phyloP scores from a whole-genome alignment of 2,888 invertebrate species.

The Pollenia griseotomentosa region DNA sequence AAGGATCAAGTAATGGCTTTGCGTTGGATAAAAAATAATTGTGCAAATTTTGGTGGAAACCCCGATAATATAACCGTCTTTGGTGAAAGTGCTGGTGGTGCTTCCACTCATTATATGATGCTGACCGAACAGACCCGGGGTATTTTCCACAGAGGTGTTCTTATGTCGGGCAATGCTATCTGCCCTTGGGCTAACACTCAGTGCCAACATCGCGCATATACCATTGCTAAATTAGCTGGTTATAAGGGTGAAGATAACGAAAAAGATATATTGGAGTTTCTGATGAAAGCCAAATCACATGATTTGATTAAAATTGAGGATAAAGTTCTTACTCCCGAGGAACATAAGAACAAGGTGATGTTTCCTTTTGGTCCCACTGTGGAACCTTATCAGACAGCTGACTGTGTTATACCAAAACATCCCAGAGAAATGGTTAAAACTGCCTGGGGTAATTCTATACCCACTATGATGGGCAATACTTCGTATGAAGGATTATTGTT shows the following conservation, averaged over 20 bases:
- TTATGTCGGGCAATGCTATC: slow-evolving; percentile 81
- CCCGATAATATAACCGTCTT: slow-evolving; percentile 85
- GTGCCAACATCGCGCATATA: slow-evolving; percentile 77
- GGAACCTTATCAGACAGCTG: slow-evolving; percentile 81
- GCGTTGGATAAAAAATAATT: slow-evolving; percentile 85
- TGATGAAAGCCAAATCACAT: slow-evolving; percentile 79
- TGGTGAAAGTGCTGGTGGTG: slow-evolving; percentile 85
- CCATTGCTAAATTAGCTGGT: slow-evolving; percentile 81
- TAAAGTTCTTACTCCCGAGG: slow-evolving; percentile 79
- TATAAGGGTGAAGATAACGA: slow-evolving; percentile 83
- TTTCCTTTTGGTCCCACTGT: slow-evolving; percentile 82
- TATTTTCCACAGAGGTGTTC: slow-evolving; percentile 82
- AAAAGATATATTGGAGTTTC: slow-evolving; percentile 81
- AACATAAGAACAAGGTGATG: slow-evolving; percentile 77
- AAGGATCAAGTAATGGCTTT: slow-evolving; percentile 85
- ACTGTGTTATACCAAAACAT: slow-evolving; percentile 81
- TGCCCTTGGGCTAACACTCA: slow-evolving; percentile 79
- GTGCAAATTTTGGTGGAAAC: slow-evolving; percentile 85
- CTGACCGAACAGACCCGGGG: slow-evolving; percentile 85
- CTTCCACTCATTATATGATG: slow-evolving; percentile 84
- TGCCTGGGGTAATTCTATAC: slow-evolving; percentile 83
- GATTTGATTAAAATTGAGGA: slow-evolving; percentile 80
- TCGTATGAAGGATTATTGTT: slow-evolving; percentile 82
- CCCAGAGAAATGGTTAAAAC: slow-evolving; percentile 81
- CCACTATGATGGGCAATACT: slow-evolving; percentile 82